Conservation (phyloP, 2,113 vertebrate genomes). For the Crotalus horridus region DNA sequence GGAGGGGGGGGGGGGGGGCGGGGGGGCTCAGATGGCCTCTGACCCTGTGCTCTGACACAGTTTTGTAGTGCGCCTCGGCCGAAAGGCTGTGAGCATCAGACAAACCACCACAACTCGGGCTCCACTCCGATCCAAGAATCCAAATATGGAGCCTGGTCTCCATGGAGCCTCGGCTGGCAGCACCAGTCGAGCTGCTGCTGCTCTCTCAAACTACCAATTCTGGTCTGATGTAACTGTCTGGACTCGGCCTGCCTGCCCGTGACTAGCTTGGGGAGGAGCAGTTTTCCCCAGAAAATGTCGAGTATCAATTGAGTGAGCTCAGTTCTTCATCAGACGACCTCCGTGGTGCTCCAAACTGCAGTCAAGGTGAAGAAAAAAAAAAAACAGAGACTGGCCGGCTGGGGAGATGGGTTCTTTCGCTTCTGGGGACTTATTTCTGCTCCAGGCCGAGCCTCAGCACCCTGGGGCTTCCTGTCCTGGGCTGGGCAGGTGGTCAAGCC, state of each 20-base stretch:
- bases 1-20: neutral
- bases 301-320: neutral
- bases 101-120: accelerated
- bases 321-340: neutral
- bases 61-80: neutral
- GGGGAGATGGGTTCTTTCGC: neutral
- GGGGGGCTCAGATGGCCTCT: neutral
- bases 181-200: neutral
- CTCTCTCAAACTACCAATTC: neutral
- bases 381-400: too few species aligned
- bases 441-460: neutral
- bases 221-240: neutral
- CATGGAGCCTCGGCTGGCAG: neutral
- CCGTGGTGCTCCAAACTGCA: neutral
- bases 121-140: neutral
- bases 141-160: neutral
- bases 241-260: neutral
- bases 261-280: neutral
- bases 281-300: accelerated
- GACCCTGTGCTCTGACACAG: neutral
- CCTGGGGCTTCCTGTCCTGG: neutral
- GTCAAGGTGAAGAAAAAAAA: neutral
- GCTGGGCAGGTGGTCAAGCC: neutral
- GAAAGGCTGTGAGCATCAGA: neutral
- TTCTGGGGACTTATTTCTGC: neutral